Evolutionary conservation across 1,140 invertebrate species (phyloP).

Genomic region (Gerris buenoi): DNA sequence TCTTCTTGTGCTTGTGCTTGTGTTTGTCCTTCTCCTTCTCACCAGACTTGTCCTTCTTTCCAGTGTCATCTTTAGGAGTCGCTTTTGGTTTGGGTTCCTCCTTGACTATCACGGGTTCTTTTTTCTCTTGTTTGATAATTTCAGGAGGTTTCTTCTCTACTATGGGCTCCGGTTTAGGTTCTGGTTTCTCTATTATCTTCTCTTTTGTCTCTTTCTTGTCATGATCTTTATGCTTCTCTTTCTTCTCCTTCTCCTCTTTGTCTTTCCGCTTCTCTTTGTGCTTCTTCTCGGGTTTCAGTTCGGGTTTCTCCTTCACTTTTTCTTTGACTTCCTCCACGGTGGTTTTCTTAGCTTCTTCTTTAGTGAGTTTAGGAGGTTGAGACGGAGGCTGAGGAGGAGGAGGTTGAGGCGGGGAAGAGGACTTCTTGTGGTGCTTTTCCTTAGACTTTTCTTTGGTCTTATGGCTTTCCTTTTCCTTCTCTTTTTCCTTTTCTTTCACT

Average conservation of each 20-base stretch:
- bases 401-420: constrained; percentile 3
- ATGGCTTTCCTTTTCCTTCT: constrained; percentile 32
- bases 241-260: constrained; percentile 32
- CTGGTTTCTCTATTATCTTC: constrained; percentile 13
- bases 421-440: not conserved
- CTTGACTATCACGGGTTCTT: constrained; percentile 25
- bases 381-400: not conserved
- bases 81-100: constrained; percentile 19
- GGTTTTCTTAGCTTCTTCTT: not conserved
- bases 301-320: constrained; percentile 15
- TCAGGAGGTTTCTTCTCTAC: constrained; percentile 26
- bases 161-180: constrained; percentile 10
- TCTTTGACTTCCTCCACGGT: constrained; percentile 7
- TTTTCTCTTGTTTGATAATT: constrained; percentile 23
- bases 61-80: constrained; percentile 22
- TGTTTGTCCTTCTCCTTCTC: constrained; percentile 35
- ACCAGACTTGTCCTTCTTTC: constrained; percentile 27
- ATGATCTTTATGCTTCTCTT: constrained; percentile 35
- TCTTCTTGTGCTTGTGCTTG: constrained; percentile 39
- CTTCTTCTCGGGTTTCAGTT: constrained; percentile 15
- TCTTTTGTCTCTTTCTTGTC: constrained; percentile 5
- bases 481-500: constrained; percentile 22
- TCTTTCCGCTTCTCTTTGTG: constrained; percentile 26
- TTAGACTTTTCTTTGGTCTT: constrained; percentile 1
- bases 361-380: constrained; percentile 1